Conservation (phyloP, 2,888 invertebrate genomes). For the Mellilla xanthometata region DNA sequence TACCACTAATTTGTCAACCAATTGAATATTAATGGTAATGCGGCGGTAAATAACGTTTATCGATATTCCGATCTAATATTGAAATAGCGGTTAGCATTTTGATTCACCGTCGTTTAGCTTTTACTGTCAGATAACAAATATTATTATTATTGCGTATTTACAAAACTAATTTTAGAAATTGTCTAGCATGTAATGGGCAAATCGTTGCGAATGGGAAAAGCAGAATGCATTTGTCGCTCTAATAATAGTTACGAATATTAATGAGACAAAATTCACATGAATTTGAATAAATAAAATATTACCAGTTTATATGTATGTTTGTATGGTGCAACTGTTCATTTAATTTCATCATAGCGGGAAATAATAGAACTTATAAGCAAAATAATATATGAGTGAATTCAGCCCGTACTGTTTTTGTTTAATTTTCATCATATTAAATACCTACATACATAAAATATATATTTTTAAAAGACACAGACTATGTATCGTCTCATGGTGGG, state of each 20-base stretch:
- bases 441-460: too few species aligned
- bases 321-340: too few species aligned
- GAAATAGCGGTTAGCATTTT: constrained; percentile 5
- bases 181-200: background rate
- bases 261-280: too few species aligned
- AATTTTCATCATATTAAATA: too few species aligned
- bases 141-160: constrained; percentile 3
- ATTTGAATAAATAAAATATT: too few species aligned
- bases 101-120: constrained; percentile 2
- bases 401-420: too few species aligned
- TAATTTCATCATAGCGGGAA: too few species aligned
- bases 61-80: constrained; percentile 18
- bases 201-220: background rate
- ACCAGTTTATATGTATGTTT: too few species aligned
- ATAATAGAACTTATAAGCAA: too few species aligned
- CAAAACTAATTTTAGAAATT: background rate
- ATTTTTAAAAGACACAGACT: too few species aligned
- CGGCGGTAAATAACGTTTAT: constrained; percentile 21
- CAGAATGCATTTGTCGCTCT: background rate
- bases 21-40: constrained; percentile 36
- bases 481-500: too few species aligned
- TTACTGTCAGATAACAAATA: background rate
- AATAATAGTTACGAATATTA: background rate
- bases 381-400: too few species aligned
- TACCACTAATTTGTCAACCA: constrained; percentile 49